Evolutionary conservation across 2,888 invertebrate species (phyloP).

Genomic region (Didymodactylos carnosus): DNA sequence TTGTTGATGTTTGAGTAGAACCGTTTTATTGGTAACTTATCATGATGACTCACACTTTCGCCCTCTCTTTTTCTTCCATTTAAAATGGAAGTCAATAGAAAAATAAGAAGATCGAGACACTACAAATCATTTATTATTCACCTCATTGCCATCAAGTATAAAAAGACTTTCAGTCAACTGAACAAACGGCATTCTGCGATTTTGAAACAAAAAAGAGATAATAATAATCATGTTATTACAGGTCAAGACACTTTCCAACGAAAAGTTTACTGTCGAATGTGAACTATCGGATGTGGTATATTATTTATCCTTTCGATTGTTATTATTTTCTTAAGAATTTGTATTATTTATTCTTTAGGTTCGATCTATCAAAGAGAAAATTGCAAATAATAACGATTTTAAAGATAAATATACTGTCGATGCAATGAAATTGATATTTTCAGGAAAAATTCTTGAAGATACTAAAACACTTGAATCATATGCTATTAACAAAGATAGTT

Average conservation of each 20-base stretch:
- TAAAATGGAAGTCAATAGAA: no score
- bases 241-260: neutral
- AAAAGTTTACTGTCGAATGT: neutral
- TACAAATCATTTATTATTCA: no score
- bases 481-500: neutral
- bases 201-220: no score
- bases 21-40: no score
- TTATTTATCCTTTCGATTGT: no score
- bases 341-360: neutral
- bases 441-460: neutral
- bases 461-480: neutral
- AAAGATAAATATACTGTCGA: neutral
- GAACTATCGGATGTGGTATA: neutral
- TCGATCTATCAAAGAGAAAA: neutral
- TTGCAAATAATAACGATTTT: neutral
- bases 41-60: no score
- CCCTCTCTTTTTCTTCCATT: no score
- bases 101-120: no score
- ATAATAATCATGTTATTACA: neutral
- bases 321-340: neutral
- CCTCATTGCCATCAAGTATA: no score
- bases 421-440: neutral
- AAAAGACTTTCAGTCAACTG: no score
- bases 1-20: no score
- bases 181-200: no score